Conservation (phyloP, 2,113 vertebrate genomes). For the Siphamia tubifer region DNA sequence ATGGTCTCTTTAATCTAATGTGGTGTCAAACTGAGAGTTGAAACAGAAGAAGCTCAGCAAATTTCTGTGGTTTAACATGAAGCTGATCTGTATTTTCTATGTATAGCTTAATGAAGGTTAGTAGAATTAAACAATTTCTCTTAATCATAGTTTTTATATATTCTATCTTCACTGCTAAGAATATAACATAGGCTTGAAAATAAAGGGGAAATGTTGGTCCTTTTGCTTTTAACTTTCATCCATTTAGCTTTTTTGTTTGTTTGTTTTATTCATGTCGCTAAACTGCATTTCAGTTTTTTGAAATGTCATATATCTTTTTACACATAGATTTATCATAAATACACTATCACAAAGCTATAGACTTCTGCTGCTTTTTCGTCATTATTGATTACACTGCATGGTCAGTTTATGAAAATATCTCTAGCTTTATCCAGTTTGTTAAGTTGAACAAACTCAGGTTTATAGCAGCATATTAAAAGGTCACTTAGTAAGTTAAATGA, state of each 20-base stretch:
- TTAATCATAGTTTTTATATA: neutral
- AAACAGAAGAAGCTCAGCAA: neutral
- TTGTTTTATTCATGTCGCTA: slow-evolving; percentile 1
- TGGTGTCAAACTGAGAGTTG: neutral
- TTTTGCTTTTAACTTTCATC: neutral
- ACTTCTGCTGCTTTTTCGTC: slow-evolving; percentile 39
- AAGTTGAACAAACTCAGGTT: slow-evolving; percentile 54
- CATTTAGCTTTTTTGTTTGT: neutral
- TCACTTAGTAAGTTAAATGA: slow-evolving; percentile 1
- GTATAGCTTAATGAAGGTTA: neutral
- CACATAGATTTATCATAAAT: neutral
- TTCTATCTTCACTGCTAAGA: neutral
- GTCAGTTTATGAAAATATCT: slow-evolving; percentile 14
- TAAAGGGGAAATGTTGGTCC: neutral
- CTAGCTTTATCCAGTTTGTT: slow-evolving; percentile 53
- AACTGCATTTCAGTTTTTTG: slow-evolving; percentile 16
- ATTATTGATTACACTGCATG: neutral
- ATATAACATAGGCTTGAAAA: neutral
- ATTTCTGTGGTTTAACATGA: neutral
- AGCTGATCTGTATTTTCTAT: neutral
- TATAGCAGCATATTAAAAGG: slow-evolving; percentile 11
- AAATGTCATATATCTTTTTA: neutral
- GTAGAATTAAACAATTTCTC: neutral
- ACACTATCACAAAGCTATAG: neutral
- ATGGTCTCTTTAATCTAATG: neutral